Conservation (phyloP, 2,113 vertebrate species). For the Thunnus thynnus region DNA sequence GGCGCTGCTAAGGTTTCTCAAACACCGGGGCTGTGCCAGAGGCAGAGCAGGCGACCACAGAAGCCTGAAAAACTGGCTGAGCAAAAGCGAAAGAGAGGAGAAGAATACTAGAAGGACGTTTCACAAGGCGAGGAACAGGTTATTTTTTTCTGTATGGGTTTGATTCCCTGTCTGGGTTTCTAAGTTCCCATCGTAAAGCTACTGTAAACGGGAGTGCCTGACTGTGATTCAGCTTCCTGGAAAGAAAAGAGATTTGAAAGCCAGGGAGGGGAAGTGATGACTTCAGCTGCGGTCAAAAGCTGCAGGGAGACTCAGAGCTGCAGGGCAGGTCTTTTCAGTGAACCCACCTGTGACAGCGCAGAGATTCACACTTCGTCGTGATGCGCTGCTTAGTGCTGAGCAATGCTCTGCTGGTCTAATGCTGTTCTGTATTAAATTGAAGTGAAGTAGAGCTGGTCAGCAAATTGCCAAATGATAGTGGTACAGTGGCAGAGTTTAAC, state of each 20-base stretch:
- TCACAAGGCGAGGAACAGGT: slow-evolving; percentile 4
- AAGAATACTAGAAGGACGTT: not conserved
- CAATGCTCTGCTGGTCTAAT: not conserved
- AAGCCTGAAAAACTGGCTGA: slow-evolving; percentile 74
- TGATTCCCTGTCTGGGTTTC: not conserved
- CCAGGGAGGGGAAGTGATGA: slow-evolving; percentile 17
- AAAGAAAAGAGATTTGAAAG: slow-evolving; percentile 19
- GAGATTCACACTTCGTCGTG: slow-evolving; percentile 29
- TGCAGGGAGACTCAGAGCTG: slow-evolving; percentile 10
- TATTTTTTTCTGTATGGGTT: not conserved
- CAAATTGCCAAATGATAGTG: not conserved
- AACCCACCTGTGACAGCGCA: slow-evolving; percentile 36
- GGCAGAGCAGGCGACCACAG: slow-evolving; percentile 46
- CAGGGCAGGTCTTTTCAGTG: slow-evolving; percentile 2
- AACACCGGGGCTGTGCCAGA: slow-evolving; percentile 65
- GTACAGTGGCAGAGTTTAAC: not conserved
- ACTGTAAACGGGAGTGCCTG: slow-evolving; percentile 1
- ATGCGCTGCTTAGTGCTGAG: slow-evolving; percentile 22
- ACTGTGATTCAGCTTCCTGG: slow-evolving; percentile 36
- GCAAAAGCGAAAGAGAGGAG: slow-evolving; percentile 28
- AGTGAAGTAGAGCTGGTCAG: not conserved
- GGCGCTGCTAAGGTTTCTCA: slow-evolving; percentile 57
- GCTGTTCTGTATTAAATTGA: not conserved
- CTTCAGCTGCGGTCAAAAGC: slow-evolving; percentile 9
- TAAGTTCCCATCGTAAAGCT: not conserved